Conservation (phyloP, 2,113 vertebrate genomes). For the Hippoglossus stenolepis region DNA sequence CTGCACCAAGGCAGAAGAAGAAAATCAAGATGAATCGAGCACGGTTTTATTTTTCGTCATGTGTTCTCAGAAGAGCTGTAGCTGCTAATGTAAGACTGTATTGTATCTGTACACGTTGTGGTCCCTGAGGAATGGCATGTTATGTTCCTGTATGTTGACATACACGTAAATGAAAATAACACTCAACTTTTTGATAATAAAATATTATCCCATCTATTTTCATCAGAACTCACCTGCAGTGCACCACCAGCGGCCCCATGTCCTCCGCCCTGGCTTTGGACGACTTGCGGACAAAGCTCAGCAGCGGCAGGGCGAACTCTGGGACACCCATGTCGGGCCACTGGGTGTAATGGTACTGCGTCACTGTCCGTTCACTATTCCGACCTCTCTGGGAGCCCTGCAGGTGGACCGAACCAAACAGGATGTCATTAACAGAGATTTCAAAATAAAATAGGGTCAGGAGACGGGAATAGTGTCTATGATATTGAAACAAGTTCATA, state of each 20-base stretch:
- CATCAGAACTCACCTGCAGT: slow-evolving; percentile 89
- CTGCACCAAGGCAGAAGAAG: slow-evolving; percentile 69
- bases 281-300: slow-evolving; percentile 92
- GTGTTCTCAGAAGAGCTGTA: no score
- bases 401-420: neutral
- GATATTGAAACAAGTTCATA: no score
- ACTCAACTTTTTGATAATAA: neutral
- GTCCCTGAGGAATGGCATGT: no score
- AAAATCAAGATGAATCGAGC: neutral
- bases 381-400: slow-evolving; percentile 92
- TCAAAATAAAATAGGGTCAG: neutral
- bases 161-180: neutral
- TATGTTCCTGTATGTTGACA: neutral
- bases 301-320: slow-evolving; percentile 89
- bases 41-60: neutral
- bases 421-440: neutral
- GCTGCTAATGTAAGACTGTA: no score
- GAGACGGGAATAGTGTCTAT: no score
- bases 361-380: slow-evolving; percentile 85
- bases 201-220: no score
- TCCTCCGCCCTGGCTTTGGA: slow-evolving; percentile 82
- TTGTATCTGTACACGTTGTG: neutral
- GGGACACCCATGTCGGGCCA: slow-evolving; percentile 99
- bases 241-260: slow-evolving; percentile 90
- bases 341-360: slow-evolving; percentile 96